A percentile compares a stretch with the other conserved stretches of the same genome.
phyloP scores from a whole-genome alignment of 2,888 invertebrate genomes.

The Helicoverpa assulta region DNA sequence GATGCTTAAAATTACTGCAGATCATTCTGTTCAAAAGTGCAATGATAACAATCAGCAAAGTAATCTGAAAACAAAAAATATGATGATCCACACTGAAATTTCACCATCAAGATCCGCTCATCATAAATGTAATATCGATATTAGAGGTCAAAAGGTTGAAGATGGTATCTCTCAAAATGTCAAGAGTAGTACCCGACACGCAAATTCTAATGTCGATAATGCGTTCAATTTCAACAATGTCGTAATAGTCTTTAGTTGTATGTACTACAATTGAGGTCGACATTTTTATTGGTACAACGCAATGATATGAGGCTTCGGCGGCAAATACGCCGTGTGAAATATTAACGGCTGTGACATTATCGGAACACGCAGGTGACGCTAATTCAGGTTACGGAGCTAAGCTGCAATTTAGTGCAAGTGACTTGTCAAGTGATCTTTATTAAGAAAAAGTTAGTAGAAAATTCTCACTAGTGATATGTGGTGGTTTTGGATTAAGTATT shows the following conservation, averaged over 20 bases:
- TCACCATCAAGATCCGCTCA: conserved; percentile 17
- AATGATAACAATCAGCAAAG: not conserved
- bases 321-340: conserved; percentile 66
- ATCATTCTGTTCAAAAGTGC: not conserved
- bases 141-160: conserved; percentile 73
- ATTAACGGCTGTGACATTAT: conserved; percentile 35
- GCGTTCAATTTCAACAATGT: conserved; percentile 70
- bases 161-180: conserved; percentile 79
- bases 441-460: not conserved
- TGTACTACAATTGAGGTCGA: conserved; percentile 70
- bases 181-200: conserved; percentile 60
- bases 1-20: not conserved
- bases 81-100: not conserved
- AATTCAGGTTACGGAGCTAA: conserved; percentile 47
- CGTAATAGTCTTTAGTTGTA: conserved; percentile 66
- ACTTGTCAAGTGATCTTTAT: conserved; percentile 17
- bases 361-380: conserved; percentile 24
- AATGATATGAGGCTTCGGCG: conserved; percentile 70
- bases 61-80: not conserved
- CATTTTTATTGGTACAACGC: conserved; percentile 76
- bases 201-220: conserved; percentile 57
- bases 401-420: conserved; percentile 21
- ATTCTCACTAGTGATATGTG: not conserved
- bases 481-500: too few relatives aligned
- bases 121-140: conserved; percentile 49